phyloP scores from a whole-genome alignment of 2,797 vertebrate species.

The Intellagama lesueurii region DNA sequence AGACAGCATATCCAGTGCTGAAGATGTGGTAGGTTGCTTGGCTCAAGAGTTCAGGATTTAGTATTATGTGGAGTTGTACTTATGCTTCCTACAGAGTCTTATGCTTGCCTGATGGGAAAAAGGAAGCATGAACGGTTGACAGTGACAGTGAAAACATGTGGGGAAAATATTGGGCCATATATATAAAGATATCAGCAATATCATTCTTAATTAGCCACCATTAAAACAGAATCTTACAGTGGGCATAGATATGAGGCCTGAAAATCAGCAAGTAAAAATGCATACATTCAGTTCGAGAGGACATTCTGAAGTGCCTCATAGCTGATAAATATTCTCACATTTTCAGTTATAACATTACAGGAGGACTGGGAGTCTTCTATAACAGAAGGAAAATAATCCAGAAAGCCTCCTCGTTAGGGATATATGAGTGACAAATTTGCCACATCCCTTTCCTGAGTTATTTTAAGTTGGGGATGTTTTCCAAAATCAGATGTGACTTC shows the following conservation, averaged over 20 bases:
- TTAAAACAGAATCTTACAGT: background rate
- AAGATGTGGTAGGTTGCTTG: background rate
- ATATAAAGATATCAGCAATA: background rate
- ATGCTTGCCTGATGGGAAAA: no score
- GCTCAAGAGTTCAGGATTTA: background rate
- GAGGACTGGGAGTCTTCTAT: background rate
- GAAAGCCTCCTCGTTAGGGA: no score
- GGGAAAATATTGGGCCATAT: background rate
- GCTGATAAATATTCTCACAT: background rate
- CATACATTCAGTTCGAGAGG: background rate
- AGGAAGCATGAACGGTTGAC: background rate
- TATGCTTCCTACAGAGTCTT: background rate
- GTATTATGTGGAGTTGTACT: background rate
- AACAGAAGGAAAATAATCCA: background rate
- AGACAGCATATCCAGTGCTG: background rate
- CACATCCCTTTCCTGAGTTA: no score
- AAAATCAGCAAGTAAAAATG: background rate
- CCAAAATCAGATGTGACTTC: no score
- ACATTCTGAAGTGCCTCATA: background rate
- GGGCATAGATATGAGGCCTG: background rate
- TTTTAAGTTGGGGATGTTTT: no score
- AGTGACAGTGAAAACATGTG: background rate
- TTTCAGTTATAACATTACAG: background rate
- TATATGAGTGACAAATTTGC: no score
- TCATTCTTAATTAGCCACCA: no score